These are phyloP conservation scores for Troides oblongomaculatus DNA, from an alignment of 2,888 invertebrate genomes.

Conservation along the genomic window DNA sequence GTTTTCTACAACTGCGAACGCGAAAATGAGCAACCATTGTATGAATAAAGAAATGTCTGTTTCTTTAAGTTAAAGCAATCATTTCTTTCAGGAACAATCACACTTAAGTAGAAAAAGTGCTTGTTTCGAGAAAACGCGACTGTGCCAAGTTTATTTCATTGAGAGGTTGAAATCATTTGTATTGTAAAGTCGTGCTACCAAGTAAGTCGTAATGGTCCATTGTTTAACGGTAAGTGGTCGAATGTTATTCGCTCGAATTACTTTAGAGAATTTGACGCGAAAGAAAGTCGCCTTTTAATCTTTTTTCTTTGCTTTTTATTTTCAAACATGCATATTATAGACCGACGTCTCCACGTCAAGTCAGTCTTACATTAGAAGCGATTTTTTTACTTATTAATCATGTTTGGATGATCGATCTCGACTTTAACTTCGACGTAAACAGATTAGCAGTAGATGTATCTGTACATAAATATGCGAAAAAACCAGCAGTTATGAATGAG, in stretches of 20 bases:
- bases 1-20: slow-evolving; percentile 33
- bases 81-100: slow-evolving; percentile 17
- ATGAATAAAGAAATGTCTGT: slow-evolving; percentile 16
- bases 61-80: slow-evolving; percentile 10
- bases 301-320: slow-evolving; percentile 16
- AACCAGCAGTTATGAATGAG: no score
- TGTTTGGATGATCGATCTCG: no score
- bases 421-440: no score
- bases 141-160: slow-evolving; percentile 16
- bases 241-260: slow-evolving; percentile 62
- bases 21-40: slow-evolving; percentile 24
- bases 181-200: slow-evolving; percentile 33
- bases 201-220: slow-evolving; percentile 62
- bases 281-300: slow-evolving; percentile 45
- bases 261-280: slow-evolving; percentile 62
- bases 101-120: slow-evolving; percentile 17
- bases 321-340: not conserved
- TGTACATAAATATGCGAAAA: no score
- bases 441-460: no score
- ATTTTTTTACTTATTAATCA: no score
- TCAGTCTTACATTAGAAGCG: no score
- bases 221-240: slow-evolving; percentile 64
- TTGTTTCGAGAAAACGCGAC: slow-evolving; percentile 14
- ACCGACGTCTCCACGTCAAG: slow-evolving; percentile 1
- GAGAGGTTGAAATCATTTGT: slow-evolving; percentile 25